Conservation (phyloP, 2,888 invertebrate genomes). For the Dermolepida albohirtum region DNA sequence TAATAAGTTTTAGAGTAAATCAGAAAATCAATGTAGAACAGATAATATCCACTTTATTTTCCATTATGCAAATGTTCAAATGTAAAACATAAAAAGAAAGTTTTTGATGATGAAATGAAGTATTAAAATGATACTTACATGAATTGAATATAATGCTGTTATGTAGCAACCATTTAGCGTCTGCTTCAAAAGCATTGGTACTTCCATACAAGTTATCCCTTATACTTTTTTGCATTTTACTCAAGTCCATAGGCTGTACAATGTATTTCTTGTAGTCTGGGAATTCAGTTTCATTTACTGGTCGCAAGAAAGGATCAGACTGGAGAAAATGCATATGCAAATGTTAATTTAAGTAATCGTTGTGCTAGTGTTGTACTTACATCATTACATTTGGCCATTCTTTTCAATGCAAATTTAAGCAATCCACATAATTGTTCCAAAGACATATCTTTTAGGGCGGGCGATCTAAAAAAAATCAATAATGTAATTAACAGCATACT, state of each 20-base stretch:
- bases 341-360: neutral
- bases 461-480: slow-evolving; percentile 67
- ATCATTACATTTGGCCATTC: slow-evolving; percentile 85
- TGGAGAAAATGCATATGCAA: slow-evolving; percentile 57
- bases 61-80: too few relatives aligned
- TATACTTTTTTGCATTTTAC: slow-evolving; percentile 81
- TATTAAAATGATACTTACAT: slow-evolving; percentile 69
- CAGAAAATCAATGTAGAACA: too few relatives aligned
- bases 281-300: slow-evolving; percentile 78
- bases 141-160: slow-evolving; percentile 93
- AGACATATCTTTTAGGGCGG: slow-evolving; percentile 78
- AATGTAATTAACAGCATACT: too few relatives aligned
- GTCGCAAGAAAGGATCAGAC: slow-evolving; percentile 83
- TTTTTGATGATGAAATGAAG: too few relatives aligned
- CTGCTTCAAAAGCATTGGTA: slow-evolving; percentile 89
- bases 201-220: slow-evolving; percentile 81
- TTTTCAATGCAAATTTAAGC: slow-evolving; percentile 80
- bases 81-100: too few relatives aligned
- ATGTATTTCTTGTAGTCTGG: slow-evolving; percentile 86
- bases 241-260: slow-evolving; percentile 88
- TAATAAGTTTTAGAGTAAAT: too few relatives aligned
- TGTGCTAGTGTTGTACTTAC: slow-evolving; percentile 68
- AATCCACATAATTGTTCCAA: slow-evolving; percentile 82
- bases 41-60: too few relatives aligned
- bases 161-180: slow-evolving; percentile 94